Conservation (phyloP, 1,140 invertebrate species). For the Dreissena rostriformis region DNA sequence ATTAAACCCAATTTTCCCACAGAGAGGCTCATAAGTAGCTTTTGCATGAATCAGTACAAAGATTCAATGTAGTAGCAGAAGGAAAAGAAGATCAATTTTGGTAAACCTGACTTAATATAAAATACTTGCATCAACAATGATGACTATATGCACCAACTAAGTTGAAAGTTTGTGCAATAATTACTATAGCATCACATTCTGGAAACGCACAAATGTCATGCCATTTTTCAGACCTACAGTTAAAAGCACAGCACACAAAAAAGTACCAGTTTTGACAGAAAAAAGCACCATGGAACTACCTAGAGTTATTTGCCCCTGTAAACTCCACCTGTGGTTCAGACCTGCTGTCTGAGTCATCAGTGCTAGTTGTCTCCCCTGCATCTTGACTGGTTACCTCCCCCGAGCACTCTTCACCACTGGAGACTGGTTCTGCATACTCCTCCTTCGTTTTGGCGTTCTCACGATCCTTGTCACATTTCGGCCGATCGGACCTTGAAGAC, state of each 20-base stretch:
- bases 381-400: neutral
- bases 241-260: neutral
- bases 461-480: conserved; percentile 26
- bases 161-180: too few species aligned
- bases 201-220: too few species aligned
- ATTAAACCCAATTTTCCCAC: too few species aligned
- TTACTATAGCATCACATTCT: too few species aligned
- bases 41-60: too few species aligned
- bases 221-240: neutral
- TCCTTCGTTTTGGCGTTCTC: conserved; percentile 39
- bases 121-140: too few species aligned
- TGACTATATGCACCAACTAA: too few species aligned
- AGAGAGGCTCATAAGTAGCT: too few species aligned
- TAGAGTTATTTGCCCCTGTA: conserved; percentile 61
- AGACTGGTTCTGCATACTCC: conserved; percentile 3
- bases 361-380: neutral
- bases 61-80: too few species aligned
- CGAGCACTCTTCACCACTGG: neutral
- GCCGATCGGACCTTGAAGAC: neutral
- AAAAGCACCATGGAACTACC: conserved; percentile 41
- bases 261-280: neutral
- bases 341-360: conserved; percentile 2
- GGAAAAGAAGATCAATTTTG: too few species aligned
- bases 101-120: too few species aligned
- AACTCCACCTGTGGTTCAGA: conserved; percentile 66